Evolutionary conservation across 2,113 vertebrate genomes (phyloP).

Genomic region (Sorex fumeus): DNA sequence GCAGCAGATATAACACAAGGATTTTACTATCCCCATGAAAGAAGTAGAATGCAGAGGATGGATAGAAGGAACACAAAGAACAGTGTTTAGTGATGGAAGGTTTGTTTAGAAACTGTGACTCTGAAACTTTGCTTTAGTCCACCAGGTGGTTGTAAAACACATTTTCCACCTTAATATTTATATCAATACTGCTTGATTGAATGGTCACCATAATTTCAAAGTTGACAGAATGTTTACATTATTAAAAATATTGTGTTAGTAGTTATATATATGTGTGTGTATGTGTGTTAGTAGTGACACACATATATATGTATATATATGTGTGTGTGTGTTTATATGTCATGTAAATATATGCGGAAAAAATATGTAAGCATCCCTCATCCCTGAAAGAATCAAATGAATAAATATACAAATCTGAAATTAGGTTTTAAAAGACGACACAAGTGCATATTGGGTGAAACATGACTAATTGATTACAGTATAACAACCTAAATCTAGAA

Average conservation of each 20-base stretch:
- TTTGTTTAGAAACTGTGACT: conserved; percentile 23
- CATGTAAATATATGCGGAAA: conserved; percentile 23
- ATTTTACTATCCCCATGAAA: conserved; percentile 28
- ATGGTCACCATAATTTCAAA: background rate
- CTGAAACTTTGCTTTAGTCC: background rate
- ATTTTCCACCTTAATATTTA: conserved; percentile 26
- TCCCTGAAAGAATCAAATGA: background rate
- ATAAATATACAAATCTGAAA: background rate
- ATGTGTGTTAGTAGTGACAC: too few relatives aligned
- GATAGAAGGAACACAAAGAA: background rate
- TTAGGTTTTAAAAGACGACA: background rate
- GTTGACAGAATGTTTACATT: background rate
- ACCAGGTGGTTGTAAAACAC: background rate
- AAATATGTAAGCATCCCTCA: background rate
- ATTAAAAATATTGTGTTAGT: background rate
- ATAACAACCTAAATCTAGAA: background rate
- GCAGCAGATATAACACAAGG: background rate
- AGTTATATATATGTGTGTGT: too few relatives aligned
- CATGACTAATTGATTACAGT: background rate
- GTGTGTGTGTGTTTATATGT: background rate
- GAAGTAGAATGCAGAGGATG: background rate
- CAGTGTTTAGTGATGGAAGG: background rate
- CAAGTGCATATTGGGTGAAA: background rate
- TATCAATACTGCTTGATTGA: background rate
- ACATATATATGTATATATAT: background rate